Base-by-base conservation (phyloP, 2,797 vertebrate genomes). In the Pangasius krempfi region DNA sequence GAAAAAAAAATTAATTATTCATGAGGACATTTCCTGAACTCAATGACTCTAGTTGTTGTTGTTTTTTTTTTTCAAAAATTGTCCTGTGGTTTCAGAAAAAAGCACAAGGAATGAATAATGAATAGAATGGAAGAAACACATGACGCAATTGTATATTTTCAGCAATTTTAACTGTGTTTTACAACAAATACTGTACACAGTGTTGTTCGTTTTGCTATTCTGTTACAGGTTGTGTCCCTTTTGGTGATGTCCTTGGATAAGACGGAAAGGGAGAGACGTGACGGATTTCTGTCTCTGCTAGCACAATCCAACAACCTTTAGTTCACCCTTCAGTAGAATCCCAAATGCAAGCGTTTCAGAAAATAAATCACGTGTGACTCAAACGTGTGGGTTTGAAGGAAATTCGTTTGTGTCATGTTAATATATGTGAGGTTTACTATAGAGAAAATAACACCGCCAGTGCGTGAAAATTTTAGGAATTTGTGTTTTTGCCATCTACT, bases 171-270 rank as follows among this genome's bases (percentile, higher is more conserved):
- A 14, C 3, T 68, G 40, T 22, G 6, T 84, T 22, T 66, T 20
- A 27, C 10, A 70, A 12, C 9, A 84, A 68, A 37, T 50, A 54
- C n/a, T 54, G 13, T 47, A 25, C 44, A 37, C 18, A 20, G 12
- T 47, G 40, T 52, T 52, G 75, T 27, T 78, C 47, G 7, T 58
- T 58, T 72, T 82, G 50, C 78, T 44, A 4, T 16, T 40, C 47
- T 66, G 60, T 68, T 87, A 18, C 25, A 62, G 50, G 33, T 72
- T 16, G 68, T 72, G 78, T 81, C 78, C 50, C 82, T 54, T 54
- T 56, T 14, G 4, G 7, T 73, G 16, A 58, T 56, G 52, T 50
- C 27, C 47, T 76, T 78, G 47, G 47, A 37, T 58, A 40, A 87
- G 5, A 83, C 37, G 13, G 37, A 62, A 56, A 52, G 25, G 3